Base-by-base conservation (phyloP, 1,140 invertebrate genomes). In the Zaprionus gabonicus region DNA sequence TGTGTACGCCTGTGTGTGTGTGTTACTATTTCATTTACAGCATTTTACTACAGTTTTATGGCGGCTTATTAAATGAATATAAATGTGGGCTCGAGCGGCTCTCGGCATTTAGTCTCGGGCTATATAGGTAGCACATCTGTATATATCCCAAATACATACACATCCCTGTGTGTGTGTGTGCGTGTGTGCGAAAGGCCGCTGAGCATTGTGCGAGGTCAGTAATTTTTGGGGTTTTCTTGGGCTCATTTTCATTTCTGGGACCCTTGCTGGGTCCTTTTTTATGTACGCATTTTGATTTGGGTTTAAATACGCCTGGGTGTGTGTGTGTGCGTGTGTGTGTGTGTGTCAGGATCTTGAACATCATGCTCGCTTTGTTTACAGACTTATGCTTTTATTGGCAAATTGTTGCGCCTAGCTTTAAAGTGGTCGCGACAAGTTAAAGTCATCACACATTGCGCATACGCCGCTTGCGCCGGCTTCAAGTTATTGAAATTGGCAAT, bases 31-130 rank as follows among this genome's bases (percentile, higher is more conserved):
- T 87, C 80, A 87, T 87, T 87, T 87, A 87, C 83, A 79, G 80
- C 83, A 77, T 82, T 87, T 82, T 87, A 88, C 83, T 87, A 87
- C 84, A 88, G 84, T 87, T 88, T 87, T 87, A 88, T 88, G 84
- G 81, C 31, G 63, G 84, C 83, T 87, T 87, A 87, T 87, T 87
- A 87, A 87, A 83, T 78, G 84, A 57, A 80, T 80, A 88, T 87
- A 83, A 87, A 87, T 87, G 83, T 62, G 77, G 83, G 66, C 72
- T 63, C 69, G 56, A 72, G 64, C 27, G 57, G 27, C 41, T 9
- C 36, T 41, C 46, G 38, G 69, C 69, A 68, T 67, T 72, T 76
- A 67, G 73, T 66, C 15, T 51, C 20, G 5, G 5, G 27, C 15
- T 44, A 67, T 67, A 46, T 57, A 57, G 20, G 31, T 56, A 31